Conservation (phyloP, 53 echinoderm and acorn worm species). For the Antedon mediterranea region DNA sequence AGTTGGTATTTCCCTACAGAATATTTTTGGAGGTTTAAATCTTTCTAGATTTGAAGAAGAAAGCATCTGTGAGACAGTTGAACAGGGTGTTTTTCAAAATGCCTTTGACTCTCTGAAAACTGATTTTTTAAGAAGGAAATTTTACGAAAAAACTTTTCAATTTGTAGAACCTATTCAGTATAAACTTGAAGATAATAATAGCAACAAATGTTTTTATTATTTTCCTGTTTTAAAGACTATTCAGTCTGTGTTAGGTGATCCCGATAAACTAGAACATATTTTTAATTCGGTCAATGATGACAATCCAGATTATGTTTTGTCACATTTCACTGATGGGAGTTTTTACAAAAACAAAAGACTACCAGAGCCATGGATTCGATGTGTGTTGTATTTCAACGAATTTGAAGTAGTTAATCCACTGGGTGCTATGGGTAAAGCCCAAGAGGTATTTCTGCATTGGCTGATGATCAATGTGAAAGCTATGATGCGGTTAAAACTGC, state of each 20-base stretch:
- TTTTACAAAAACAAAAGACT: not conserved
- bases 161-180: not conserved
- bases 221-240: not conserved
- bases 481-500: no score
- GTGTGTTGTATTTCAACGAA: slow-evolving; percentile 10
- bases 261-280: not conserved
- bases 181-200: not conserved
- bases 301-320: not conserved
- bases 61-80: not conserved
- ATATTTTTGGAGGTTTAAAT: not conserved
- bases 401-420: slow-evolving; percentile 18
- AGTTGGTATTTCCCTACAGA: not conserved
- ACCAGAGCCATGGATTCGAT: slow-evolving; percentile 3
- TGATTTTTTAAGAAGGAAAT: not conserved
- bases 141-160: not conserved
- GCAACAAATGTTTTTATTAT: not conserved
- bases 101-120: not conserved
- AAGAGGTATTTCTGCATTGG: no score
- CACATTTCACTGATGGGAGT: not conserved
- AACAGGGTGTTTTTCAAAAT: not conserved
- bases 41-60: not conserved
- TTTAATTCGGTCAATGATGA: not conserved
- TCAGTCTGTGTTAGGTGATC: not conserved
- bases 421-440: no score
- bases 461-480: no score